Percentiles rank a stretch among this genome's conserved stretches.
Conservation (phyloP, 2,797 vertebrate genomes). For the Nothura maculosa region DNA sequence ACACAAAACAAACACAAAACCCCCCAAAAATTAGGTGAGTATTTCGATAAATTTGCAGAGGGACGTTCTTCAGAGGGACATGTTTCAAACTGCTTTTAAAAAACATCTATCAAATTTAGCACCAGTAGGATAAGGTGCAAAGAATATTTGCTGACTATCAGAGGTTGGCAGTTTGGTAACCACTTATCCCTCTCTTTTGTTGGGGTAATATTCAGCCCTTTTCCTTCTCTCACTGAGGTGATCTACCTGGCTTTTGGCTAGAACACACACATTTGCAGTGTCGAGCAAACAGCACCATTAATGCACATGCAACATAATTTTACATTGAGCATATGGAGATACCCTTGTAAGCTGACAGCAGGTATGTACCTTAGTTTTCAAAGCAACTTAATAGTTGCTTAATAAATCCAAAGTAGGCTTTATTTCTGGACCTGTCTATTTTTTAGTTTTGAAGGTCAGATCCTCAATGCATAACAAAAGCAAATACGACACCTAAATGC, state of each 20-base stretch:
- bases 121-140: background rate
- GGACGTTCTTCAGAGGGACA: background rate
- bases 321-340: background rate
- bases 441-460: background rate
- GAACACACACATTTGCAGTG: background rate
- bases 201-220: background rate
- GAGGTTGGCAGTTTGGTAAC: background rate
- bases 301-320: background rate
- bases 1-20: background rate
- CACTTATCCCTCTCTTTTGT: background rate
- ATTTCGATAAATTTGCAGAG: background rate
- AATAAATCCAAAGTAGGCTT: background rate
- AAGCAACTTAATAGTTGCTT: background rate
- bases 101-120: background rate
- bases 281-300: background rate
- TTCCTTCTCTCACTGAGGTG: background rate
- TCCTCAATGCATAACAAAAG: background rate
- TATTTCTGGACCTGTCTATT: background rate
- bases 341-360: background rate
- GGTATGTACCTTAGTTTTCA: background rate
- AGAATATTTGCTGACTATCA: background rate
- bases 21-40: background rate
- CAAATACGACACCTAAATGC: background rate
- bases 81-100: background rate
- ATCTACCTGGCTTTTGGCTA: background rate